phyloP scores from a whole-genome alignment of 2,888 invertebrate species.

The Cephus nigrinus region DNA sequence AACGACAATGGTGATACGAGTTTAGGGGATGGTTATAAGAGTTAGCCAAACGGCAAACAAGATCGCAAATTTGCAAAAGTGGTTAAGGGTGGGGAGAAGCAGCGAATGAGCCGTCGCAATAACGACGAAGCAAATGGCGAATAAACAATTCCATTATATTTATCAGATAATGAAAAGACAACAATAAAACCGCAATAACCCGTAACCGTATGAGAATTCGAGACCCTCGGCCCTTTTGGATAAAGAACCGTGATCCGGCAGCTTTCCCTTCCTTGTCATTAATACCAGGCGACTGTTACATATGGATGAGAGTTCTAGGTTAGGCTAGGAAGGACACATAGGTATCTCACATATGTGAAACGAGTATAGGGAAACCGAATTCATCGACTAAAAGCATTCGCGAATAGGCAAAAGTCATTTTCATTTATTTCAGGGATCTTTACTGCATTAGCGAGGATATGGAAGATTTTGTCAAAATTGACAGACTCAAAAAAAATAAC shows the following conservation, averaged over 20 bases:
- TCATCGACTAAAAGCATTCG: conserved; percentile 66
- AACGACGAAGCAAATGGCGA: conserved; percentile 32
- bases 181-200: conserved; percentile 41
- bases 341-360: conserved; percentile 11
- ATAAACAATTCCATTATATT: conserved; percentile 60
- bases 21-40: background rate
- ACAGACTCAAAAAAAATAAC: background rate
- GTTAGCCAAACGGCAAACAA: conserved; percentile 15
- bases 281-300: conserved; percentile 66
- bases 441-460: background rate
- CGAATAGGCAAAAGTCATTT: conserved; percentile 54
- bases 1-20: background rate
- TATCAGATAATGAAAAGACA: conserved; percentile 61
- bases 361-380: conserved; percentile 55
- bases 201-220: conserved; percentile 19
- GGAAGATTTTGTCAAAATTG: background rate
- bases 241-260: conserved; percentile 49
- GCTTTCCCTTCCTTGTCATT: conserved; percentile 53
- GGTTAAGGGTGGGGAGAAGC: background rate
- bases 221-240: conserved; percentile 29
- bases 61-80: conserved; percentile 17
- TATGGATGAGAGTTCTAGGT: conserved; percentile 62
- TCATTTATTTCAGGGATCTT: conserved; percentile 47
- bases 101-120: conserved; percentile 16
- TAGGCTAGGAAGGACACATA: conserved; percentile 44